Percentiles rank a stretch among this genome's conserved stretches.
Conservation (phyloP, 2,888 invertebrate genomes). For the Protodeltote pygarga region DNA sequence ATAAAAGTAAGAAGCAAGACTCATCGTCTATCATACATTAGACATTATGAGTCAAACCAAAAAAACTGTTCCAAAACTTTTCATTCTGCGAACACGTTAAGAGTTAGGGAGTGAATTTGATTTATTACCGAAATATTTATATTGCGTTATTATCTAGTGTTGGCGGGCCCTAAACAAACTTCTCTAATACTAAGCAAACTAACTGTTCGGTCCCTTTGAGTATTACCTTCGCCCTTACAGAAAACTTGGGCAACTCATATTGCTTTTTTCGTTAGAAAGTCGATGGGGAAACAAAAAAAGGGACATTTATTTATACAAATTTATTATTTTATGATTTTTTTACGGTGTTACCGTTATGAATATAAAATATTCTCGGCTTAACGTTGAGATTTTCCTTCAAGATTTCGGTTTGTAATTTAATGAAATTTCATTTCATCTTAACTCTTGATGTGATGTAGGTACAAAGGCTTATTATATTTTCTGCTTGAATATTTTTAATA, state of each 20-base stretch:
- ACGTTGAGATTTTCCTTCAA: constrained; percentile 20
- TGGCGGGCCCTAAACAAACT: constrained; percentile 74
- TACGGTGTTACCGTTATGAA: too few relatives aligned
- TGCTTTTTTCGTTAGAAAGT: constrained; percentile 67
- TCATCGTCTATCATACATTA: too few relatives aligned
- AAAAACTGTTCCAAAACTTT: constrained; percentile 5
- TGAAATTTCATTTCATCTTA: too few relatives aligned
- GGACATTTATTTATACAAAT: constrained; percentile 37
- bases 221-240: constrained; percentile 73
- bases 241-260: constrained; percentile 73
- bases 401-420: too few relatives aligned
- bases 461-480: too few relatives aligned
- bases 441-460: too few relatives aligned
- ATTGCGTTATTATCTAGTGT: constrained; percentile 77
- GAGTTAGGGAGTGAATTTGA: constrained; percentile 51
- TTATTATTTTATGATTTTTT: constrained; percentile 38
- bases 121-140: constrained; percentile 74
- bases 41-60: constrained; percentile 4
- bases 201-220: constrained; percentile 69
- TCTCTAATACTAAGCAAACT: constrained; percentile 78
- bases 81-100: constrained; percentile 6
- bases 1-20: too few relatives aligned
- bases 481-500: too few relatives aligned
- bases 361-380: constrained; percentile 19
- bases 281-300: constrained; percentile 46